phyloP scores from a whole-genome alignment of 2,113 vertebrate genomes.

The Tachuris rubrigastra region DNA sequence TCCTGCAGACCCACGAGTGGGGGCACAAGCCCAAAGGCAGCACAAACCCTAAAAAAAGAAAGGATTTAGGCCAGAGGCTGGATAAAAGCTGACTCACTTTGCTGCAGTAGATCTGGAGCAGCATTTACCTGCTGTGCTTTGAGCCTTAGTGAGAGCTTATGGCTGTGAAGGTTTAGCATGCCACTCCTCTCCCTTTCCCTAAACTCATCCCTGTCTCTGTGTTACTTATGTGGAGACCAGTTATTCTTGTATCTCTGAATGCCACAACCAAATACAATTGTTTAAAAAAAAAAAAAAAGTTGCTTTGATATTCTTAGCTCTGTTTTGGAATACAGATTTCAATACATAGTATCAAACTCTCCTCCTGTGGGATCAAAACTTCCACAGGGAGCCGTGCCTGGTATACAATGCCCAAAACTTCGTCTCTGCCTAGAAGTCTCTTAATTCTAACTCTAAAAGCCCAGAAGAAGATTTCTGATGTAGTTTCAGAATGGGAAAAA shows the following conservation, averaged over 20 bases:
- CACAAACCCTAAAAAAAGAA: neutral
- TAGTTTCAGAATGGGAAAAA: neutral
- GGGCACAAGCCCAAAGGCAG: neutral
- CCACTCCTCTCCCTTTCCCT: neutral
- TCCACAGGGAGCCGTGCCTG: neutral
- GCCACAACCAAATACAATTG: neutral
- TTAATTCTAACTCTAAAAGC: neutral
- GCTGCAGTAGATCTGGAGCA: neutral
- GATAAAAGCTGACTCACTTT: slow-evolving; percentile 36
- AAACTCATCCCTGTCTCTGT: neutral
- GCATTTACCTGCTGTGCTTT: neutral
- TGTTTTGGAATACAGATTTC: neutral
- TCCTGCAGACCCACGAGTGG: neutral
- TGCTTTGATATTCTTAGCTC: neutral
- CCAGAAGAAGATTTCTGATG: neutral
- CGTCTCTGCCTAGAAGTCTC: neutral
- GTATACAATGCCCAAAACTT: neutral
- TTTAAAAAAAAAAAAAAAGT: neutral
- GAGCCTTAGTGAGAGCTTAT: neutral
- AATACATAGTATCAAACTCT: neutral
- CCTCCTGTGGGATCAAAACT: neutral
- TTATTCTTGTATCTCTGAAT: neutral
- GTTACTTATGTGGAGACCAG: neutral
- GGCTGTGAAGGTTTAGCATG: neutral
- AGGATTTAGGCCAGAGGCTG: neutral